phyloP scores from a whole-genome alignment of 2,797 vertebrate species.

The Anas capensis region DNA sequence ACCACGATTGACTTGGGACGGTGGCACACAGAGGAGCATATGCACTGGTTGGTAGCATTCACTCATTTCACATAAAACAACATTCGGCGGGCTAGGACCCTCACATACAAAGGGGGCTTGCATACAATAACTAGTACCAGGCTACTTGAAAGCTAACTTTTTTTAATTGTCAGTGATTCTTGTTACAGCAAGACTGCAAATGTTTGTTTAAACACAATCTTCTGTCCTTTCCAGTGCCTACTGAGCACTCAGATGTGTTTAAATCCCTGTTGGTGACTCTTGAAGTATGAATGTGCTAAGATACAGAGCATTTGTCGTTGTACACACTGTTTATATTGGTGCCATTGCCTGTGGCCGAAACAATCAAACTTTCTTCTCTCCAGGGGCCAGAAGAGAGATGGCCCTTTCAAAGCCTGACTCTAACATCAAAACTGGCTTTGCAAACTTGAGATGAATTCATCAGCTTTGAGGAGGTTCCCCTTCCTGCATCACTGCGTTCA shows the following conservation, averaged over 20 bases:
- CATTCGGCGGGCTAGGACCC: not conserved
- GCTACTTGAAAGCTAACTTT: not conserved
- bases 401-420: not conserved
- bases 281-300: slow-evolving; percentile 6
- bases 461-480: not conserved
- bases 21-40: not conserved
- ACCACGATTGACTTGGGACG: not conserved
- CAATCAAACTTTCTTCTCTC: not conserved
- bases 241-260: not conserved
- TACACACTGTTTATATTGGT: not conserved
- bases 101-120: not conserved
- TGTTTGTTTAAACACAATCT: not conserved
- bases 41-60: not conserved
- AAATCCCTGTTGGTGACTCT: not conserved
- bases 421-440: not conserved
- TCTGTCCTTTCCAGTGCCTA: not conserved
- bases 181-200: not conserved
- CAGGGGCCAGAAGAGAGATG: not conserved
- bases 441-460: not conserved
- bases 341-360: slow-evolving; percentile 29
- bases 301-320: not conserved
- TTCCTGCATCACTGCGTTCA: not conserved
- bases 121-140: not conserved
- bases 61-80: not conserved
- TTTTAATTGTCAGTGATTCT: not conserved